phyloP scores from a whole-genome alignment of 2,797 vertebrate species.

The Dicrostonyx torquatus region DNA sequence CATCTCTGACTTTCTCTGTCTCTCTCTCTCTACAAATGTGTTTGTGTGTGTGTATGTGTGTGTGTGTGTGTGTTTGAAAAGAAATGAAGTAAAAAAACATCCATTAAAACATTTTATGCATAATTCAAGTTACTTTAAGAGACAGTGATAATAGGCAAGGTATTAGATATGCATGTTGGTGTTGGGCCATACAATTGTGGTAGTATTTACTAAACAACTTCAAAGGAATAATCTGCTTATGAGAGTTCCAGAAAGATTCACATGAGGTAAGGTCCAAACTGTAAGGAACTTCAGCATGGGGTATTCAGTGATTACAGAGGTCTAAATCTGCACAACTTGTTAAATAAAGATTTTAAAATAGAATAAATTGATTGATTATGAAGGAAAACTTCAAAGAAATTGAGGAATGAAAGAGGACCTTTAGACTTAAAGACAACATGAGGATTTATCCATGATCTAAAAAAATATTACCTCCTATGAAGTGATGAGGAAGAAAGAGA shows the following conservation, averaged over 20 bases:
- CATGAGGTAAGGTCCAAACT: neutral
- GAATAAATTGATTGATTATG: neutral
- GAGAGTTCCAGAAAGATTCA: neutral
- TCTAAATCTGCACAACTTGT: neutral
- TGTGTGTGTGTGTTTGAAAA: neutral
- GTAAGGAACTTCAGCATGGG: neutral
- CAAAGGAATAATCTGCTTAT: neutral
- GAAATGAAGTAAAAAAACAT: no score
- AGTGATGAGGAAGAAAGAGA: neutral
- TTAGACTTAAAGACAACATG: neutral
- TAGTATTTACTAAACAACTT: neutral
- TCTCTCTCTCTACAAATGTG: no score
- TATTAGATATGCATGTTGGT: neutral
- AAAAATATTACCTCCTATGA: neutral
- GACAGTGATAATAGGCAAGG: neutral
- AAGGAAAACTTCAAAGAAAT: neutral
- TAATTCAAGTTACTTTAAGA: neutral
- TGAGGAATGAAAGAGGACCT: neutral
- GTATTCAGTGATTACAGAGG: neutral
- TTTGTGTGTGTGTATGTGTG: neutral
- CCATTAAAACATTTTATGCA: neutral
- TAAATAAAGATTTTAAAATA: neutral
- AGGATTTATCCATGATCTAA: neutral
- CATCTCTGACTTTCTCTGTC: rapidly evolving
- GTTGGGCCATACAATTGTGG: neutral